phyloP scores from a whole-genome alignment of 2,113 vertebrate species.

The Pardalotus punctatus region DNA sequence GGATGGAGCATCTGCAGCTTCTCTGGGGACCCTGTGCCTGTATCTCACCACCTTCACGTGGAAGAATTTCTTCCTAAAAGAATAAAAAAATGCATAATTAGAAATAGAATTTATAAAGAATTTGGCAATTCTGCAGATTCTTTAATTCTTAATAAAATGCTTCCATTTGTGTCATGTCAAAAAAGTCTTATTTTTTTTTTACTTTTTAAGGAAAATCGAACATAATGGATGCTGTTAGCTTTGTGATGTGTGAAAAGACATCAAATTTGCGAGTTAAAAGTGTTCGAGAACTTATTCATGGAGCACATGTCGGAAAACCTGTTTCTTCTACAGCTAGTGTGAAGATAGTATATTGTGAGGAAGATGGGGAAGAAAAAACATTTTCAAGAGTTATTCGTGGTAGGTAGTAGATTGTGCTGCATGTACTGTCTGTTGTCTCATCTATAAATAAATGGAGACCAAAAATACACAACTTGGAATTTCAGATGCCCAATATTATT shows the following conservation, averaged over 20 bases:
- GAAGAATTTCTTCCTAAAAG: neutral
- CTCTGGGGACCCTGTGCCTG: neutral
- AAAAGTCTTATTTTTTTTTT: neutral
- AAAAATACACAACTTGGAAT: neutral
- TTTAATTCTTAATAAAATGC: neutral
- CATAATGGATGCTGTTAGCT: constrained; percentile 94
- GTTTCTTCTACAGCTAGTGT: constrained; percentile 80
- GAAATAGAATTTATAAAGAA: neutral
- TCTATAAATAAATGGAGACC: neutral
- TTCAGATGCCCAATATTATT: neutral
- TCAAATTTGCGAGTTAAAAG: constrained; percentile 83
- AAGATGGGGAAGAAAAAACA: constrained; percentile 77
- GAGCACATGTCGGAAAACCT: constrained; percentile 87
- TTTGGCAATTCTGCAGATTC: neutral
- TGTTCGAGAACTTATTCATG: constrained; percentile 85
- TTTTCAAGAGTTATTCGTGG: constrained; percentile 84
- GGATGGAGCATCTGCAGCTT: neutral
- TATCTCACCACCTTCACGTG: neutral
- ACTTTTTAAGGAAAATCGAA: constrained; percentile 87
- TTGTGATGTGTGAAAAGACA: constrained; percentile 85
- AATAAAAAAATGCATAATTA: neutral
- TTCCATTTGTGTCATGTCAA: neutral
- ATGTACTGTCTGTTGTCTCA: neutral
- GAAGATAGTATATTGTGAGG: constrained; percentile 76
- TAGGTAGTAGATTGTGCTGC: constrained; percentile 13